These are phyloP conservation scores for Casuarius casuarius DNA, from an alignment of 2,113 vertebrate species.

Conservation along the genomic window DNA sequence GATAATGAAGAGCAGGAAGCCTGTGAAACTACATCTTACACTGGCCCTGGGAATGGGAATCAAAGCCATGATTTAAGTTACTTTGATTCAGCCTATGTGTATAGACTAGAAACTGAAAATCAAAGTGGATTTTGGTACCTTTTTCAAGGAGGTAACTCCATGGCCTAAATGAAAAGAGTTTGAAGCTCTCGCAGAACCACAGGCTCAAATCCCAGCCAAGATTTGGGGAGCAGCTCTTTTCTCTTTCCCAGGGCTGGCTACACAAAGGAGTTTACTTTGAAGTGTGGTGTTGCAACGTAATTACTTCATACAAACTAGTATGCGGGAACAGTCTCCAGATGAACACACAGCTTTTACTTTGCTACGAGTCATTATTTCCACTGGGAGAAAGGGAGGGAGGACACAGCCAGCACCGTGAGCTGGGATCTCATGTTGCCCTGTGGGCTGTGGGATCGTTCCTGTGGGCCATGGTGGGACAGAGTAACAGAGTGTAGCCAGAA, in stretches of 20 bases:
- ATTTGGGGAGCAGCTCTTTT: not conserved
- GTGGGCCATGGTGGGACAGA: not conserved
- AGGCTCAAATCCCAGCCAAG: not conserved
- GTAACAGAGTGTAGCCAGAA: not conserved
- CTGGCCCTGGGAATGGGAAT: not conserved
- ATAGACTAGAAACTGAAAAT: constrained; percentile 41
- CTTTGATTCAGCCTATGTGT: constrained; percentile 20
- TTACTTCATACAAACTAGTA: not conserved
- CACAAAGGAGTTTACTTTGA: constrained; percentile 25
- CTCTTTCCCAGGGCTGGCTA: constrained; percentile 5
- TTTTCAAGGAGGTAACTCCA: constrained; percentile 14
- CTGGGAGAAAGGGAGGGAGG: not conserved
- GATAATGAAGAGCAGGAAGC: constrained; percentile 38
- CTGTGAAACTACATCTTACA: not conserved
- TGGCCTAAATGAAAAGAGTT: constrained; percentile 13
- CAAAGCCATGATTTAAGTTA: constrained; percentile 11
- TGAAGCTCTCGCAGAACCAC: not conserved
- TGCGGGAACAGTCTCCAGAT: not conserved
- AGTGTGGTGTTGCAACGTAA: not conserved
- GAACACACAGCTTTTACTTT: not conserved
- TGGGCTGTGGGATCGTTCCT: not conserved
- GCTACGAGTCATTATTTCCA: rapidly evolving
- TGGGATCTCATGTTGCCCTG: not conserved
- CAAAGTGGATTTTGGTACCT: not conserved
- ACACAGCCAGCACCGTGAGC: rapidly evolving